These are phyloP conservation scores for Ceratosolen fusciceps DNA, from an alignment of 1,140 invertebrate species.

Conservation along the genomic window DNA sequence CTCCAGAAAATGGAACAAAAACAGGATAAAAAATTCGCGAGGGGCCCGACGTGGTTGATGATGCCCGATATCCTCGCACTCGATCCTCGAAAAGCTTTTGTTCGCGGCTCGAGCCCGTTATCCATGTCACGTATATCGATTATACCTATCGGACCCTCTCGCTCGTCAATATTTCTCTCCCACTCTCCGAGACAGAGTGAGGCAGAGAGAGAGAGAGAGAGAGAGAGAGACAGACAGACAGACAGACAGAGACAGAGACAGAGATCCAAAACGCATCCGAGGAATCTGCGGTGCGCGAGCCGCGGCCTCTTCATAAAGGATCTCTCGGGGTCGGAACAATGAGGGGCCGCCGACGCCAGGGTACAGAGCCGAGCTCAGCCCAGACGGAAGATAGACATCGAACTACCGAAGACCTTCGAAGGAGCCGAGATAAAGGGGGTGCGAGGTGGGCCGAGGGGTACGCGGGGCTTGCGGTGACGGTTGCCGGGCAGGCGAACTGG, in stretches of 20 bases:
- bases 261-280: conserved; percentile 31
- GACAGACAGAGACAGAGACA: too few species aligned
- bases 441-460: conserved; percentile 33
- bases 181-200: too few species aligned
- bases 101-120: conserved; percentile 57
- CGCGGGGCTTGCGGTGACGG: too few species aligned
- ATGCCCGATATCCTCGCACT: too few species aligned
- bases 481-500: conserved; percentile 6
- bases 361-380: conserved; percentile 25
- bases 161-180: background rate
- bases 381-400: conserved; percentile 47
- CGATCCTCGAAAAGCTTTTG: conserved; percentile 53
- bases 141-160: conserved; percentile 31
- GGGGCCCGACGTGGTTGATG: too few species aligned
- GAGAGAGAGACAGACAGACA: too few species aligned
- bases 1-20: too few species aligned
- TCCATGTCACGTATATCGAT: conserved; percentile 57
- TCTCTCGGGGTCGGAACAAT: conserved; percentile 61
- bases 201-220: too few species aligned
- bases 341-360: conserved; percentile 51
- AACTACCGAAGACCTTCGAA: conserved; percentile 54
- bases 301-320: conserved; percentile 62
- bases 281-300: conserved; percentile 55
- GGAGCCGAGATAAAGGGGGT: conserved; percentile 31
- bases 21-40: too few species aligned